These are phyloP conservation scores for Pyrocephalus nanus DNA, from an alignment of 2,797 vertebrate species.

Conservation along the genomic window DNA sequence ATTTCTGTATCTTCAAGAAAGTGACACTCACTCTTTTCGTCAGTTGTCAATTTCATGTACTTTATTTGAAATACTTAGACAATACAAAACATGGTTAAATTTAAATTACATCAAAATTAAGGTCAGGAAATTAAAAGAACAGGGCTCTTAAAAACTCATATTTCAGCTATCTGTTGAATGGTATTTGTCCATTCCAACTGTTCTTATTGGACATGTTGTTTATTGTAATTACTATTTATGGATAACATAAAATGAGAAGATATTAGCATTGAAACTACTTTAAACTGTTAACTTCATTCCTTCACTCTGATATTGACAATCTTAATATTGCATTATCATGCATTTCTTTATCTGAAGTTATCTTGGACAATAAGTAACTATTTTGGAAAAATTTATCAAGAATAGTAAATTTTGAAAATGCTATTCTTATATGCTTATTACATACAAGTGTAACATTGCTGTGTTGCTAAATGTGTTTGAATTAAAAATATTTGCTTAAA, in stretches of 20 bases:
- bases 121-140: background rate
- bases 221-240: background rate
- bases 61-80: background rate
- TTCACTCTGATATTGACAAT: background rate
- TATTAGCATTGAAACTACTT: background rate
- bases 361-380: background rate
- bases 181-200: background rate
- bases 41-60: background rate
- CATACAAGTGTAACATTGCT: background rate
- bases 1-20: background rate
- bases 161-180: background rate
- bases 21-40: background rate
- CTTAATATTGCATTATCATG: background rate
- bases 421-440: background rate
- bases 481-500: conserved; percentile 63
- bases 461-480: conserved; percentile 48
- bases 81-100: background rate
- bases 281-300: background rate
- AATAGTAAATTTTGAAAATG: background rate
- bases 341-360: background rate
- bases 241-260: background rate
- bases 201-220: background rate
- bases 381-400: background rate
- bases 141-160: background rate
- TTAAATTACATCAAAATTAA: background rate